Evolutionary conservation across 2,888 invertebrate genomes (phyloP).

Genomic region (Pandemis heparana): DNA sequence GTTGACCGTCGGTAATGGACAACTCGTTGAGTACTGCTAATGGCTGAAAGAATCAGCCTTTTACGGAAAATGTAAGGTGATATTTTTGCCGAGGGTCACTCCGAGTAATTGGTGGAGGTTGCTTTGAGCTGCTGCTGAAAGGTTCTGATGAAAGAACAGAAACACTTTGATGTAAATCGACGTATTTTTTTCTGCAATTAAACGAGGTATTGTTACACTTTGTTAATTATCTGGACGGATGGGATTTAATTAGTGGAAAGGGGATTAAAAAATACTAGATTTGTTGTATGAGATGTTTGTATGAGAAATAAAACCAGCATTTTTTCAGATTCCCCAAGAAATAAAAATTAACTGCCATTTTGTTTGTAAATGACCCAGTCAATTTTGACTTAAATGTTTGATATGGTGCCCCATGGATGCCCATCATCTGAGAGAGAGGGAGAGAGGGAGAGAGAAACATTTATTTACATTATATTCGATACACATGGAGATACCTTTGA

Average conservation of each 20-base stretch:
- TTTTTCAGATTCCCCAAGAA: too few species aligned
- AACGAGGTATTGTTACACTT: background rate
- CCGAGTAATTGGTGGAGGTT: constrained; percentile 16
- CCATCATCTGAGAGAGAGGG: too few species aligned
- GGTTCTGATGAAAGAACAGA: constrained; percentile 1
- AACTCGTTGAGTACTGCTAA: constrained; percentile 24
- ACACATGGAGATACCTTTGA: too few species aligned
- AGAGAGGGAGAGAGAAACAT: too few species aligned
- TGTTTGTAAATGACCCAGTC: too few species aligned
- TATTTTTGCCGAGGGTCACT: constrained; percentile 33
- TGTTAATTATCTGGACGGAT: background rate
- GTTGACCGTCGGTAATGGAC: constrained; percentile 17
- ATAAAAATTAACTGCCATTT: too few species aligned
- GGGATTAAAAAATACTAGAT: too few species aligned
- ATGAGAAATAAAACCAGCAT: too few species aligned
- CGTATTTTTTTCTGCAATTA: background rate
- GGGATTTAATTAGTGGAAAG: background rate
- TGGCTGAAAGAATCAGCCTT: constrained; percentile 22
- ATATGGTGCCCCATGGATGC: too few species aligned
- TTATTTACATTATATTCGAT: too few species aligned
- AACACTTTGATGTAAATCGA: background rate
- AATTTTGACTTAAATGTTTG: too few species aligned
- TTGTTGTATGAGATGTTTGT: too few species aligned
- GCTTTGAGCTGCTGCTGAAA: constrained; percentile 3
- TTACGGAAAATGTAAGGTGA: constrained; percentile 36